Conservation (phyloP, 64 coral and sea anemone genomes). For the Montipora foliosa region DNA sequence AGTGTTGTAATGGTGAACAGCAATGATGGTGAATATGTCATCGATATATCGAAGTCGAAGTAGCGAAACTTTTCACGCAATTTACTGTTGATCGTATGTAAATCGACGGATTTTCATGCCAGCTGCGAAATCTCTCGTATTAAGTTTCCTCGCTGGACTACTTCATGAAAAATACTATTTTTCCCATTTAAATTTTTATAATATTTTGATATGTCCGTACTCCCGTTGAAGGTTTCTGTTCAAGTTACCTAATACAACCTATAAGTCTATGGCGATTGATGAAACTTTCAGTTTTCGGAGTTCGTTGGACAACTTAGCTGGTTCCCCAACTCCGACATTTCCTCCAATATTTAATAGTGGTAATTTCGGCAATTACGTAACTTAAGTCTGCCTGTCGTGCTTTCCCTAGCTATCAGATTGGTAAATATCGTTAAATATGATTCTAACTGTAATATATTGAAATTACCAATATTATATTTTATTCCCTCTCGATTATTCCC, state of each 20-base stretch:
- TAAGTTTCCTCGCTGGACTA: background rate
- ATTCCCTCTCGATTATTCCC: no score
- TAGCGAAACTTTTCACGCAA: background rate
- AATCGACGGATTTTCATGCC: conserved; percentile 23
- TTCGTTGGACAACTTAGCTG: no score
- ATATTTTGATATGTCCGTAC: background rate
- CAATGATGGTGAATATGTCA: background rate
- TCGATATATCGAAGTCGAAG: conserved; percentile 18
- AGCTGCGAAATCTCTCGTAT: background rate
- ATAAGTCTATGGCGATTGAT: background rate
- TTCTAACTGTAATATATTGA: no score
- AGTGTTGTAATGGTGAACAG: background rate
- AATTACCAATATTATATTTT: no score
- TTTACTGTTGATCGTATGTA: conserved; percentile 32
- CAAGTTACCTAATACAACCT: background rate
- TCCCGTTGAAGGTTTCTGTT: background rate
- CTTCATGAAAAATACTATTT: background rate
- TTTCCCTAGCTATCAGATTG: background rate
- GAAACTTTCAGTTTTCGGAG: background rate
- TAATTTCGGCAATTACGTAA: background rate
- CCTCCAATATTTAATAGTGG: no score
- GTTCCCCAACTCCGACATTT: no score
- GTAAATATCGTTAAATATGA: background rate
- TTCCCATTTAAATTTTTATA: background rate
- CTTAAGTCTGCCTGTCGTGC: background rate